Base-by-base conservation (phyloP, 2,888 invertebrate genomes). In the Gryllus longicercus region DNA sequence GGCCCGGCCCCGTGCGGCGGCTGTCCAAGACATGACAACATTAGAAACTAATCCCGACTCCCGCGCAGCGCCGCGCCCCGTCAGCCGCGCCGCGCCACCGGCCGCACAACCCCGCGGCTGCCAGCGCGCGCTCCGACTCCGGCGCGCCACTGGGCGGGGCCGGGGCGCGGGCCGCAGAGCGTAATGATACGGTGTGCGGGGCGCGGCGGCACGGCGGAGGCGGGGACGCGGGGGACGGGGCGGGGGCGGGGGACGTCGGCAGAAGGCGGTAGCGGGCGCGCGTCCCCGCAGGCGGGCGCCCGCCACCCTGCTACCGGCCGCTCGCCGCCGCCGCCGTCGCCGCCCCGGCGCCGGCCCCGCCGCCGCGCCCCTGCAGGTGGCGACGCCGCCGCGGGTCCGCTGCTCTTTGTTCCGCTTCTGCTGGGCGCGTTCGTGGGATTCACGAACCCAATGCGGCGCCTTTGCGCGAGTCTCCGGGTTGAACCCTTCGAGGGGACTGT, bases 271-370 rank as follows among this genome's bases (percentile, higher is more conserved):
- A 63, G 63, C n/a, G 63, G n/a, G 63, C 14, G 63, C 63, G 63
- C 63, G 63, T 63, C 63, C 63, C 63, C 63, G 63, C 63, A 14
- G 63, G 63, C 63, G 1, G 16, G 63, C 63, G n/a, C 63, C 63
- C 63, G 63, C 63, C 63, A 14, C 63, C 63, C 63, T 63, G 63
- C 63, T 63, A 63, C 63, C 63, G 63, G 63, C 63, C 14, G 63
- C 63, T 38, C 63, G 63, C 63, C 14, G 63, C n/a, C 63, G 63
- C n/a, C 10, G 63, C 63, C 14, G 63, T 18, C 63, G 14, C 63
- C 63, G n/a, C n/a, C 63, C 63, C 63, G n/a, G 5, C 11, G 16
- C 63, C 63, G 16, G 63, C 63, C 63, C 63, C 63, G 63, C 16
- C 63, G 63, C 63, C 16, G 63, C 63, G n/a, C 63, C 63, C 63